Conservation (phyloP, 37 sponge, comb jelly and placozoan genomes). For the Beroe ovata region DNA sequence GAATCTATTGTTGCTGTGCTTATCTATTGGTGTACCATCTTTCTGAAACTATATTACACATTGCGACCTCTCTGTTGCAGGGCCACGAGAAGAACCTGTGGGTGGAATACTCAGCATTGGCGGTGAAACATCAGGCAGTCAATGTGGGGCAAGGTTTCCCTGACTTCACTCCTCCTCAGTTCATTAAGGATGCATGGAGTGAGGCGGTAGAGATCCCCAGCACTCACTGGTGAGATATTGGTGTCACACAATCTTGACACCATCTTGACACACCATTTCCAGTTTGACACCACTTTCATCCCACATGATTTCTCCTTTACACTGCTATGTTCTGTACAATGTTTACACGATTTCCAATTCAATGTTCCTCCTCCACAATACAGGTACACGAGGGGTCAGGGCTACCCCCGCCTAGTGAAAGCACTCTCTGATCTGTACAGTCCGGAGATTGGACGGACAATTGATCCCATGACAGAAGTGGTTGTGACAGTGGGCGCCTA, state of each 20-base stretch:
- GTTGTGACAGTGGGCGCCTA: slow-evolving; percentile 83
- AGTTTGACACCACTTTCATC: too few species aligned
- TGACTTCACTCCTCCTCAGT: slow-evolving; percentile 83
- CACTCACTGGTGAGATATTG: slow-evolving; percentile 53
- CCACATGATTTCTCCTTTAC: too few species aligned
- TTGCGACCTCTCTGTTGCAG: too few species aligned
- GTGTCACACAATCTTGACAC: too few species aligned
- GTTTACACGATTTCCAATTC: too few species aligned
- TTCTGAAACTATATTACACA: too few species aligned
- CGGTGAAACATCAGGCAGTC: slow-evolving; percentile 76
- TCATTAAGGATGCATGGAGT: slow-evolving; percentile 77
- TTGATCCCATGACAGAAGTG: slow-evolving; percentile 86
- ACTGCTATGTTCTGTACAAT: too few species aligned
- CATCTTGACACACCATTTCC: too few species aligned
- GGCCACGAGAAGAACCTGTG: slow-evolving; percentile 70
- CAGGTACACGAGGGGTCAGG: slow-evolving; percentile 71
- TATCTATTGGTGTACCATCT: too few species aligned
- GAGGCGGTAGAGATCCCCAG: slow-evolving; percentile 69
- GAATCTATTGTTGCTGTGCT: too few species aligned
- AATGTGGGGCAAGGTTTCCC: slow-evolving; percentile 96
- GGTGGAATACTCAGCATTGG: slow-evolving; percentile 89
- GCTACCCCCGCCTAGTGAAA: slow-evolving; percentile 87
- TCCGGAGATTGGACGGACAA: slow-evolving; percentile 70
- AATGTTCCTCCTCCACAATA: too few species aligned
- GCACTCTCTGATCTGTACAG: slow-evolving; percentile 84